phyloP scores from a whole-genome alignment of 1,140 invertebrate species.

The Mactra quadrangularis region DNA sequence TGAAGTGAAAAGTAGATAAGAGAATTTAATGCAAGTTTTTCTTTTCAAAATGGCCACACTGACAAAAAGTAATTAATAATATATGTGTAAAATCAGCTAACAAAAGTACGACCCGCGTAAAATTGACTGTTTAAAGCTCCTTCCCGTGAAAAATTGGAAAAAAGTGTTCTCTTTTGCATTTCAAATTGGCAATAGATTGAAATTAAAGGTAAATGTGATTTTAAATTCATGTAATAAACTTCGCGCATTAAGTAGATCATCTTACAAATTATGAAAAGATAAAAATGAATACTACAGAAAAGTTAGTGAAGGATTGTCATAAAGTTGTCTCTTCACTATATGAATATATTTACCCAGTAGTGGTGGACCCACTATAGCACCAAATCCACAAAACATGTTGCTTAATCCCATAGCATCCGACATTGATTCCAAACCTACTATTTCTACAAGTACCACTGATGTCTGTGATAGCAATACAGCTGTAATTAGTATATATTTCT shows the following conservation, averaged over 20 bases:
- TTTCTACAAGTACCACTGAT: slow-evolving; percentile 14
- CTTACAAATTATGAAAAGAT: too few species aligned
- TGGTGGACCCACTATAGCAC: slow-evolving; percentile 8
- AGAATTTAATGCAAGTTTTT: neutral
- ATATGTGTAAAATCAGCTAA: neutral
- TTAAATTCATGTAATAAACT: too few species aligned
- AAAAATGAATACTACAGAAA: too few species aligned
- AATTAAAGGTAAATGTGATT: too few species aligned
- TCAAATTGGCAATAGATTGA: too few species aligned
- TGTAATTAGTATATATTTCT: too few species aligned
- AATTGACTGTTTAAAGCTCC: neutral
- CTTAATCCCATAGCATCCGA: slow-evolving; percentile 24
- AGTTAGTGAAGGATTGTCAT: too few species aligned
- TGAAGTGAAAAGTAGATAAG: neutral
- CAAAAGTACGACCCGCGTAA: neutral
- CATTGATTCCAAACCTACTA: slow-evolving; percentile 5
- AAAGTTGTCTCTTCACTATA: neutral
- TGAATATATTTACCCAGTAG: neutral
- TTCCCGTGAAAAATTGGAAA: neutral
- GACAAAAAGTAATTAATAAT: neutral
- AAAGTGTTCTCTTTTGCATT: too few species aligned
- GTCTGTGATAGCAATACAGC: slow-evolving; percentile 21
- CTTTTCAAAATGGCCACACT: neutral
- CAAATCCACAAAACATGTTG: slow-evolving; percentile 35
- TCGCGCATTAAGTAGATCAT: too few species aligned